phyloP scores from a whole-genome alignment of 2,888 invertebrate species.

The Drosophila tanythrix region DNA sequence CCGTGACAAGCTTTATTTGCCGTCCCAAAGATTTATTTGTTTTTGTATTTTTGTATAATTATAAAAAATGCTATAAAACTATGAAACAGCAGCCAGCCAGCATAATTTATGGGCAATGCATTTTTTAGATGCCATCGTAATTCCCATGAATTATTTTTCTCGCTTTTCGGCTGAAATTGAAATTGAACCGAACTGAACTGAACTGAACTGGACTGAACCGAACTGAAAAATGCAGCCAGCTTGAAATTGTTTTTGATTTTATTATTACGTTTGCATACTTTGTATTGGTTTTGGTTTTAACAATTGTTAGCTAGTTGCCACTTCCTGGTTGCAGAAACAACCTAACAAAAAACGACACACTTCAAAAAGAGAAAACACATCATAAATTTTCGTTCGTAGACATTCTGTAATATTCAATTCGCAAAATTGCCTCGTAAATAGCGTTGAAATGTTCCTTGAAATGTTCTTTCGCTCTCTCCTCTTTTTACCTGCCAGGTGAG shows the following conservation, averaged over 20 bases:
- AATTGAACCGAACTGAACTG: slow-evolving; percentile 8
- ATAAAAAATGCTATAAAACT: slow-evolving; percentile 37
- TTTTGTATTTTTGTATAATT: slow-evolving; percentile 22
- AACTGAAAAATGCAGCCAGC: slow-evolving; percentile 1
- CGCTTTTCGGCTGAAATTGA: slow-evolving; percentile 12
- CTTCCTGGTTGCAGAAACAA: slow-evolving; percentile 26
- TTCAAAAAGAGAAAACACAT: slow-evolving; percentile 32
- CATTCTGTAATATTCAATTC: slow-evolving; percentile 44
- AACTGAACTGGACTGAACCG: slow-evolving; percentile 3
- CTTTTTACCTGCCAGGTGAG: slow-evolving; percentile 1
- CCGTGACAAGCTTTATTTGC: slow-evolving; percentile 56
- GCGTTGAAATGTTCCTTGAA: slow-evolving; percentile 51
- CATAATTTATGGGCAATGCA: slow-evolving; percentile 70
- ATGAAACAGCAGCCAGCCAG: slow-evolving; percentile 40
- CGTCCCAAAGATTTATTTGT: slow-evolving; percentile 67
- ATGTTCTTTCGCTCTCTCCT: slow-evolving; percentile 34
- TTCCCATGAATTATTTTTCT: slow-evolving; percentile 39
- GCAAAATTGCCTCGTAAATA: slow-evolving; percentile 64
- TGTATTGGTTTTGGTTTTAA: background rate
- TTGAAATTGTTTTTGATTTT: slow-evolving; percentile 10
- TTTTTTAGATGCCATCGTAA: slow-evolving; percentile 53
- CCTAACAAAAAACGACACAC: slow-evolving; percentile 7
- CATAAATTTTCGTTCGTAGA: slow-evolving; percentile 45
- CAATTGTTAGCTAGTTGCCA: slow-evolving; percentile 14
- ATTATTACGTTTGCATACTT: background rate